These are phyloP conservation scores for Spodoptera exigua DNA, from an alignment of 2,888 invertebrate species.

Conservation along the genomic window DNA sequence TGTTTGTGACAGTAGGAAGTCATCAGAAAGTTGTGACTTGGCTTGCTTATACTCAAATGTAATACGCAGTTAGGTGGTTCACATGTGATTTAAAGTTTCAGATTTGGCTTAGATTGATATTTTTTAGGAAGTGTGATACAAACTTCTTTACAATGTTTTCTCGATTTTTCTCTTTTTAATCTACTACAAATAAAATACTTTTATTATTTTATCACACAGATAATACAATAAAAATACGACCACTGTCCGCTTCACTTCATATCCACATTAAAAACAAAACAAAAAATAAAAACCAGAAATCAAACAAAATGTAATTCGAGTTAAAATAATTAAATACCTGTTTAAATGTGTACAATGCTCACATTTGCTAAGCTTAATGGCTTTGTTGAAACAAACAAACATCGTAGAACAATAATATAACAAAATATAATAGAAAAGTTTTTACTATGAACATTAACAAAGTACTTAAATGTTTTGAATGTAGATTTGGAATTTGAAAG, in stretches of 20 bases:
- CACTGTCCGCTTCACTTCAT: too few species aligned
- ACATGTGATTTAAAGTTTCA: constrained; percentile 1
- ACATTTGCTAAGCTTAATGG: constrained; percentile 40
- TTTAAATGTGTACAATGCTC: constrained; percentile 41
- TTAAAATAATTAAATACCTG: constrained; percentile 32
- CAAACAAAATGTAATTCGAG: constrained; percentile 22
- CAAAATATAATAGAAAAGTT: constrained; percentile 50
- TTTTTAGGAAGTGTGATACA: too few species aligned
- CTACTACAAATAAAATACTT: too few species aligned
- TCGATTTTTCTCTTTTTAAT: too few species aligned
- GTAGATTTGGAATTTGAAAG: constrained; percentile 38
- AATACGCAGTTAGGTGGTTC: not conserved
- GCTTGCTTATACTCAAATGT: constrained; percentile 31
- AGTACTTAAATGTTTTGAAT: constrained; percentile 46
- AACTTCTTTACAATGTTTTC: too few species aligned
- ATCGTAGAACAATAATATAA: constrained; percentile 43
- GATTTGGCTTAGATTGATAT: too few species aligned
- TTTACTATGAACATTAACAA: constrained; percentile 46
- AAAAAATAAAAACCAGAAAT: not conserved
- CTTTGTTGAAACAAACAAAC: constrained; percentile 47
- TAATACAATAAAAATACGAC: too few species aligned
- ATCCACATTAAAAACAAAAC: too few species aligned
- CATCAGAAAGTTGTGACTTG: constrained; percentile 47
- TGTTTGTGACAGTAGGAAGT: constrained; percentile 47
- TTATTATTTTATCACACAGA: too few species aligned